These are phyloP conservation scores for Calameuta pallipes DNA, from an alignment of 2,888 invertebrate genomes.

Conservation along the genomic window DNA sequence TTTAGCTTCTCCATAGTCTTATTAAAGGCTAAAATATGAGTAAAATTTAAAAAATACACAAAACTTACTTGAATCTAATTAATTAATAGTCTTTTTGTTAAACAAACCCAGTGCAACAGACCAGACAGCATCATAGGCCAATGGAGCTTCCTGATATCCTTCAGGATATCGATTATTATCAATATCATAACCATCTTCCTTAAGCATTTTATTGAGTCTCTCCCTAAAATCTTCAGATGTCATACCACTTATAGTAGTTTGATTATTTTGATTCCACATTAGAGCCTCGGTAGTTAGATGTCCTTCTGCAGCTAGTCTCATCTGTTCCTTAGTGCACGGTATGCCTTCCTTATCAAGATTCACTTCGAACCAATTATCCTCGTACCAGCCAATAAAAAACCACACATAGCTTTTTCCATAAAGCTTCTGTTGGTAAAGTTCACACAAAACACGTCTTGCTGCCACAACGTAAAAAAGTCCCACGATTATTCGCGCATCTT, in stretches of 20 bases:
- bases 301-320: constrained; percentile 95
- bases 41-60: constrained; percentile 19
- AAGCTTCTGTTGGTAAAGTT: constrained; percentile 92
- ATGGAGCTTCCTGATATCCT: constrained; percentile 97
- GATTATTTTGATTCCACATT: constrained; percentile 97
- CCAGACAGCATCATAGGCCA: constrained; percentile 99
- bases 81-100: constrained; percentile 5
- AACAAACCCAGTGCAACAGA: constrained; percentile 89
- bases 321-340: constrained; percentile 92
- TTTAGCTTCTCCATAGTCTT: constrained; percentile 92
- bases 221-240: constrained; percentile 91
- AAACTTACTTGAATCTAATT: constrained; percentile 4
- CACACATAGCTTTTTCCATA: constrained; percentile 97
- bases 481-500: constrained; percentile 97
- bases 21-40: constrained; percentile 82
- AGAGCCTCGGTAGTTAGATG: constrained; percentile 98
- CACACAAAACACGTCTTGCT: constrained; percentile 95
- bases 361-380: constrained; percentile 98
- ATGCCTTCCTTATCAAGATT: constrained; percentile 88
- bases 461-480: constrained; percentile 99
- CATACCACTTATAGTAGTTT: constrained; percentile 95
- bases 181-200: constrained; percentile 85
- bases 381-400: constrained; percentile 99
- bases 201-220: constrained; percentile 84
- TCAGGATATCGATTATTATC: constrained; percentile 89